These are phyloP conservation scores for Clanis bilineata DNA, from an alignment of 2,888 invertebrate genomes.

Conservation along the genomic window DNA sequence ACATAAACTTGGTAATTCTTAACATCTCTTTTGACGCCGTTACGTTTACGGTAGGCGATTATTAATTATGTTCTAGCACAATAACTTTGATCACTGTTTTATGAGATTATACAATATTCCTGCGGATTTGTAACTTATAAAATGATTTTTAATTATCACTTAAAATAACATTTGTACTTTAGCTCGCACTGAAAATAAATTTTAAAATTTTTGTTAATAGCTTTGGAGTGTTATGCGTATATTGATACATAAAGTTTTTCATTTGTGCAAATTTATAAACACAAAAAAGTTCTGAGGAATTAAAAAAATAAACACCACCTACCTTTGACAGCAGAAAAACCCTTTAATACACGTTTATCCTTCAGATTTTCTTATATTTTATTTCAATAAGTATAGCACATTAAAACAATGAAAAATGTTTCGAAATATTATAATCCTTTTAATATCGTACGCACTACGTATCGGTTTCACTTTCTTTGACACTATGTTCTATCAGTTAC, in stretches of 20 bases:
- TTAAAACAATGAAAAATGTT: constrained; percentile 37
- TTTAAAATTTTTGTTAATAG: too few species aligned
- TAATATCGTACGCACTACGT: constrained; percentile 53
- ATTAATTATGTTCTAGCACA: neutral
- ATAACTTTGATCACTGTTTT: neutral
- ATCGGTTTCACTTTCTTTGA: constrained; percentile 65
- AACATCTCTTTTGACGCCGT: neutral
- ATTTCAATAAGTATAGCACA: constrained; percentile 25
- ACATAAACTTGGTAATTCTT: constrained; percentile 8
- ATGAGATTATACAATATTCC: neutral
- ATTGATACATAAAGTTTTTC: too few species aligned
- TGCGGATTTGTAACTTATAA: too few species aligned
- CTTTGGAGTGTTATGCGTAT: too few species aligned
- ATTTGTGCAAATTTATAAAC: too few species aligned
- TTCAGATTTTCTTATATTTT: constrained; percentile 29
- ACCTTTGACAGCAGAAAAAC: constrained; percentile 16
- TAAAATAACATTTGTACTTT: too few species aligned
- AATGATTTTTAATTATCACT: too few species aligned
- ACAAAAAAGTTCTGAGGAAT: neutral
- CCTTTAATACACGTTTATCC: constrained; percentile 21
- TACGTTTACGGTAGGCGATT: neutral
- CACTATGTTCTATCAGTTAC: constrained; percentile 44
- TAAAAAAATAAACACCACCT: constrained; percentile 5
- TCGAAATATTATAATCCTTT: constrained; percentile 45
- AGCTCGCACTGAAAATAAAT: too few species aligned